phyloP scores from a whole-genome alignment of 2,888 invertebrate species.

The Phaonia tiefii region DNA sequence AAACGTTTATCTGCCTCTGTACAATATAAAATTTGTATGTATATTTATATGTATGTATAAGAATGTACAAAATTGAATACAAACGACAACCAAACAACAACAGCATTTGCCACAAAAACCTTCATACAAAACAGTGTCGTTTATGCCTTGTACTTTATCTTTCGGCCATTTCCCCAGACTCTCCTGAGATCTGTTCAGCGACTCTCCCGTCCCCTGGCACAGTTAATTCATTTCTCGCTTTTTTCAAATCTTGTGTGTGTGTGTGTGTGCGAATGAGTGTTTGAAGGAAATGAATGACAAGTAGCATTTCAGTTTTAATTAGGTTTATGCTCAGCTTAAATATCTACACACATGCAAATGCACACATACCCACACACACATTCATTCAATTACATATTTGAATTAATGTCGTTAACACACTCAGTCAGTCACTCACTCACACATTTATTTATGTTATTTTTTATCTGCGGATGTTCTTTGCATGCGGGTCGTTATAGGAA shows the following conservation, averaged over 20 bases:
- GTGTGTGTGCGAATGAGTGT: conserved; percentile 15
- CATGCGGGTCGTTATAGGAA: conserved; percentile 68
- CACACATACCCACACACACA: conserved; percentile 20
- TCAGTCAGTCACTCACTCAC: conserved; percentile 17
- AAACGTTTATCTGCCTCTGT: conserved; percentile 51
- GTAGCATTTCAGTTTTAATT: conserved; percentile 64
- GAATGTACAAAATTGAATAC: too few species aligned
- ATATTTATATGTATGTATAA: conserved; percentile 2
- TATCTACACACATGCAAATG: conserved; percentile 38
- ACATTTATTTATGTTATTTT: background rate
- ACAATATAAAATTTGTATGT: conserved; percentile 44
- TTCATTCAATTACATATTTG: conserved; percentile 10
- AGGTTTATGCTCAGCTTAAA: conserved; percentile 64
- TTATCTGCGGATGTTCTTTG: background rate
- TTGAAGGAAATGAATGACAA: conserved; percentile 56
- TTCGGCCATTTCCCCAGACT: conserved; percentile 1
- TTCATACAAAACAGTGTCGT: conserved; percentile 44
- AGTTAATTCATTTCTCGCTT: conserved; percentile 53
- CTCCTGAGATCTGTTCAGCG: background rate
- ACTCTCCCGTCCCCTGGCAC: conserved; percentile 9
- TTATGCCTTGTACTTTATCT: conserved; percentile 42
- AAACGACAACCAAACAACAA: conserved; percentile 19
- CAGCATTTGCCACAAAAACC: conserved; percentile 57
- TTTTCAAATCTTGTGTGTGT: conserved; percentile 5
- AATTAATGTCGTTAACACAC: conserved; percentile 9